Evolutionary conservation across 2,797 vertebrate species (phyloP).

Genomic region (Thunnus albacares): DNA sequence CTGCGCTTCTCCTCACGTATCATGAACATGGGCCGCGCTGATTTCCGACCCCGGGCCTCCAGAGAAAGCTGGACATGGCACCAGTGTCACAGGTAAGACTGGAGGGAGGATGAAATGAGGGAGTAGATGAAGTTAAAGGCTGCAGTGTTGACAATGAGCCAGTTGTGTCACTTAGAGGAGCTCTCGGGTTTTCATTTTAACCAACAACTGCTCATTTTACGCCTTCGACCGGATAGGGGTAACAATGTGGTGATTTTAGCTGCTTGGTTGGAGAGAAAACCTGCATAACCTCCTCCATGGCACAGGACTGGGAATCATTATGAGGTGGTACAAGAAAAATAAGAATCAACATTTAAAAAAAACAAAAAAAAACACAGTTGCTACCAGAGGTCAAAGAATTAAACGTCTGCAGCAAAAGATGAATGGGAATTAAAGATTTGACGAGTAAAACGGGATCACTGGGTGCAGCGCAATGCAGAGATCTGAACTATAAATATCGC

Average conservation of each 20-base stretch:
- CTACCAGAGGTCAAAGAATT: slow-evolving; percentile 5
- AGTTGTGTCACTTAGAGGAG: neutral
- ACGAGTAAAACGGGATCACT: slow-evolving; percentile 24
- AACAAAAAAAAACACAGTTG: neutral
- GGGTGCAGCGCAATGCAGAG: slow-evolving; percentile 2
- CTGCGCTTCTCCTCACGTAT: slow-evolving; percentile 97
- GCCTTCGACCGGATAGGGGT: slow-evolving; percentile 9
- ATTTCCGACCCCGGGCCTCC: slow-evolving; percentile 91
- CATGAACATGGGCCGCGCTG: slow-evolving; percentile 93
- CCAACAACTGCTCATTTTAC: slow-evolving; percentile 30
- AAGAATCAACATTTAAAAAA: neutral
- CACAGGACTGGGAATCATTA: slow-evolving; percentile 13
- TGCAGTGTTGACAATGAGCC: neutral
- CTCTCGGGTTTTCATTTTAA: slow-evolving; percentile 33
- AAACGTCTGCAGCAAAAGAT: slow-evolving; percentile 27
- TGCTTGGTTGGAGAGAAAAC: slow-evolving; percentile 31
- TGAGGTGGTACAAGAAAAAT: slow-evolving; percentile 18
- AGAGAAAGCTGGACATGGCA: slow-evolving; percentile 97
- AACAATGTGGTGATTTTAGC: slow-evolving; percentile 34
- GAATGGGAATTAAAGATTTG: slow-evolving; percentile 32
- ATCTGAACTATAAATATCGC: slow-evolving; percentile 59
- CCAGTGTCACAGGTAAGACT: slow-evolving; percentile 94
- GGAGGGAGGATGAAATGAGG: neutral
- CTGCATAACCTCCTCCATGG: slow-evolving; percentile 9
- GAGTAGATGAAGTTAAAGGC: neutral